These are phyloP conservation scores for Echinarachnius parma DNA, from an alignment of 53 echinoderm and acorn worm genomes.

Conservation along the genomic window DNA sequence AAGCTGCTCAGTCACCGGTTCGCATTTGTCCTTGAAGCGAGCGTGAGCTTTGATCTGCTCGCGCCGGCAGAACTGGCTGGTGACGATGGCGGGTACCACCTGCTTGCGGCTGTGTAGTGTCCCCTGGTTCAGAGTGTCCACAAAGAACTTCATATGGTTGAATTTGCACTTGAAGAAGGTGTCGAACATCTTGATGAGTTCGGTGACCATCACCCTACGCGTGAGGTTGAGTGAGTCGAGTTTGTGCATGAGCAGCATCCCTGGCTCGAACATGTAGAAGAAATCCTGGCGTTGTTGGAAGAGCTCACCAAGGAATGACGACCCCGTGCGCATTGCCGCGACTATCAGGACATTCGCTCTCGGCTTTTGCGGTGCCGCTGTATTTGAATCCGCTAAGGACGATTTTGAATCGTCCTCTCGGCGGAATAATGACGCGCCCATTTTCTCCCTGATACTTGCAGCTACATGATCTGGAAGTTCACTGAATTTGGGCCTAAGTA, in stretches of 20 bases:
- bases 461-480: no score
- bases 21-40: constrained; percentile 32
- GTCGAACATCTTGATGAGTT: constrained; percentile 60
- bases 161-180: constrained; percentile 62
- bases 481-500: no score
- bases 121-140: constrained; percentile 35
- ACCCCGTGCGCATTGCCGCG: constrained; percentile 86
- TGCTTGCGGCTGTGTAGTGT: constrained; percentile 30
- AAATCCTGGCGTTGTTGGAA: constrained; percentile 62
- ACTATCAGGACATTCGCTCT: constrained; percentile 46
- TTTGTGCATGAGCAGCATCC: constrained; percentile 46
- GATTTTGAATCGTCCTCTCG: no score
- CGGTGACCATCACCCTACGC: constrained; percentile 31
- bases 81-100: constrained; percentile 47
- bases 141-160: constrained; percentile 51
- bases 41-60: not conserved
- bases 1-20: constrained; percentile 25
- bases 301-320: constrained; percentile 79
- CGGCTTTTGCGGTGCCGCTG: no score
- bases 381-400: no score
- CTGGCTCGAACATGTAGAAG: constrained; percentile 92
- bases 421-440: no score
- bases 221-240: constrained; percentile 39
- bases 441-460: no score
- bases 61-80: constrained; percentile 24